phyloP scores from a whole-genome alignment of 1,140 invertebrate species.

The Meteorus sp. region DNA sequence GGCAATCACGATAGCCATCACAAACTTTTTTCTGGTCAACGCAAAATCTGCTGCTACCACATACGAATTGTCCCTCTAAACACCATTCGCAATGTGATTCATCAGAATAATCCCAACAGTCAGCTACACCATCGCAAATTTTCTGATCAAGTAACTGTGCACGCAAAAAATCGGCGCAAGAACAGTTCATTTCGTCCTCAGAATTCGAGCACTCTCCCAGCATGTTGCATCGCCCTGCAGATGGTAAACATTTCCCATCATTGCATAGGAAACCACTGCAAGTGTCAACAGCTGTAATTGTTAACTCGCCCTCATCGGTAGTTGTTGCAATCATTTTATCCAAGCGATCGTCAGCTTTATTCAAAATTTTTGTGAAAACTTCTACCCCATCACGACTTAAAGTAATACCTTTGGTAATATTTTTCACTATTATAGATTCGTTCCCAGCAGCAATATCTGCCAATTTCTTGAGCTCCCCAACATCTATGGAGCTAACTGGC shows the following conservation, averaged over 20 bases:
- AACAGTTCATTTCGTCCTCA: constrained; percentile 74
- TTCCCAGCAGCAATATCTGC: constrained; percentile 40
- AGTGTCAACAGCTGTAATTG: constrained; percentile 48
- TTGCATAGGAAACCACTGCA: constrained; percentile 59
- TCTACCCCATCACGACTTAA: constrained; percentile 68
- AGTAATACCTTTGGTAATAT: constrained; percentile 55
- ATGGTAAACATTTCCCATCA: constrained; percentile 69
- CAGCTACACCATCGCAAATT: constrained; percentile 78
- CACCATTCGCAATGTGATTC: constrained; percentile 82
- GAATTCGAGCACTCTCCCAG: constrained; percentile 72
- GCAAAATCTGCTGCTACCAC: constrained; percentile 71
- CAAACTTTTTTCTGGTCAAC: constrained; percentile 69
- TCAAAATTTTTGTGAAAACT: constrained; percentile 68
- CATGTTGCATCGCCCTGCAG: constrained; percentile 72
- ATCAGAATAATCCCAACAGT: constrained; percentile 81
- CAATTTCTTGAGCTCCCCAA: constrained; percentile 48
- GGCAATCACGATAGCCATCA: constrained; percentile 77
- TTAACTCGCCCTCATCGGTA: constrained; percentile 55
- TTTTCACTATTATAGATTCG: constrained; percentile 29
- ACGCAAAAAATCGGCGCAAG: constrained; percentile 74
- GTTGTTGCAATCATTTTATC: constrained; percentile 36
- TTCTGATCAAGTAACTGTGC: constrained; percentile 71
- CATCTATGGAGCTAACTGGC: constrained; percentile 18
- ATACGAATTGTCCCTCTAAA: constrained; percentile 71
- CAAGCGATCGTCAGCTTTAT: constrained; percentile 56